Conservation (phyloP, 2,888 invertebrate genomes). For the Melanostoma scalare region DNA sequence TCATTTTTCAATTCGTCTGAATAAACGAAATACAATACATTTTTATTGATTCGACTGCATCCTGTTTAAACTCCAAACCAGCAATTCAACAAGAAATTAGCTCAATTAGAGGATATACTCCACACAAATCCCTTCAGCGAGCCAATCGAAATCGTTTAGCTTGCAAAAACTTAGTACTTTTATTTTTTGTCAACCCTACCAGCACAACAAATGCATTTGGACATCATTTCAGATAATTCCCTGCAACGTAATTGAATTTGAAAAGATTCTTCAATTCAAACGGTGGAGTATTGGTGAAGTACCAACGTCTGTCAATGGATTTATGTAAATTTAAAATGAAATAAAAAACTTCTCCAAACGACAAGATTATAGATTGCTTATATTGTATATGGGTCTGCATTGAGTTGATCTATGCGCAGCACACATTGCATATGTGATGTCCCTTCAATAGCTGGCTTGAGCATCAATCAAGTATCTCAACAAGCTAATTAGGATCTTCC, state of each 20-base stretch:
- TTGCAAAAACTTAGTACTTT: too few species aligned
- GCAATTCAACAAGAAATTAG: too few species aligned
- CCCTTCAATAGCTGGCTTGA: conserved; percentile 29
- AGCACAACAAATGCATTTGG: too few species aligned
- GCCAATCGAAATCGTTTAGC: too few species aligned
- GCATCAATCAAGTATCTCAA: conserved; percentile 54
- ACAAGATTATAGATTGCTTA: conserved; percentile 7
- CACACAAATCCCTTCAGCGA: too few species aligned
- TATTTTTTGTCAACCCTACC: too few species aligned
- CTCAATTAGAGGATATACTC: too few species aligned
- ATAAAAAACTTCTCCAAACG: background rate
- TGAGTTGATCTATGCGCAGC: background rate
- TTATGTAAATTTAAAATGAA: conserved; percentile 36
- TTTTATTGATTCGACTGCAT: too few species aligned
- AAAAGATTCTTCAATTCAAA: conserved; percentile 32
- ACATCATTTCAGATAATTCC: conserved; percentile 17
- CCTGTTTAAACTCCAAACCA: too few species aligned
- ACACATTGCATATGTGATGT: conserved; percentile 2
- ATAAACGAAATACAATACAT: too few species aligned
- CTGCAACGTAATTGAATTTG: conserved; percentile 46
- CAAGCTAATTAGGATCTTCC: conserved; percentile 67
- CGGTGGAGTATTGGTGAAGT: background rate
- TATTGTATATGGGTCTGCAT: background rate
- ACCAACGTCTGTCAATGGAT: conserved; percentile 30
- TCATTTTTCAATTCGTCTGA: too few species aligned